Percentiles rank a stretch among this genome's conserved stretches.
Evolutionary conservation across 92 coral and sea anemone species (phyloP).

Genomic region (Palythoa heliodiscus): DNA sequence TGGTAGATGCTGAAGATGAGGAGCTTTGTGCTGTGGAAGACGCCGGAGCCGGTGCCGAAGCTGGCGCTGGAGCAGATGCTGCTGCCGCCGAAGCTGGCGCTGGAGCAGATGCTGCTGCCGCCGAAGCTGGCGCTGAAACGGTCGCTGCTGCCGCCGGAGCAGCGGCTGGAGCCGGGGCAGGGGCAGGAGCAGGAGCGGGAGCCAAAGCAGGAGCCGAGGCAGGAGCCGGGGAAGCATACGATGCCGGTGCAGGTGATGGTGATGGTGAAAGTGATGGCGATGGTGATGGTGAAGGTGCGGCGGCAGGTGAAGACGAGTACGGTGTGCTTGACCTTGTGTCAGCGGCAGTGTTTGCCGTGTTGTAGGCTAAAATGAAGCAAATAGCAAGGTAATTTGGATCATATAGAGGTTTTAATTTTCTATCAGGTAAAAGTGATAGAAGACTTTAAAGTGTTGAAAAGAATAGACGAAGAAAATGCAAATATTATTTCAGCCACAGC

Average conservation of each 20-base stretch:
- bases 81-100: slow-evolving; percentile 56
- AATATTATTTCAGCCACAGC: neutral
- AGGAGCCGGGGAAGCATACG: slow-evolving; percentile 60
- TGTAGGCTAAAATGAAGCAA: slow-evolving; percentile 14
- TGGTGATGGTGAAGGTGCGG: slow-evolving; percentile 39
- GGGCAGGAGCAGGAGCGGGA: slow-evolving; percentile 48
- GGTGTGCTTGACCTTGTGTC: slow-evolving; percentile 36
- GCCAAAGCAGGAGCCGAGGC: slow-evolving; percentile 64
- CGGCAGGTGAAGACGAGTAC: slow-evolving; percentile 28
- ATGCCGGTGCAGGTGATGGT: slow-evolving; percentile 53
- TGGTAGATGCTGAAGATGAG: slow-evolving; percentile 30
- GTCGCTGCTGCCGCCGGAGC: slow-evolving; percentile 46
- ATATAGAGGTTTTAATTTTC: too few relatives aligned
- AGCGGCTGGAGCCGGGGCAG: slow-evolving; percentile 41
- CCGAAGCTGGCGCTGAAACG: slow-evolving; percentile 23
- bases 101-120: slow-evolving; percentile 38
- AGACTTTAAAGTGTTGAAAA: neutral
- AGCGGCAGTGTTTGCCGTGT: slow-evolving; percentile 29
- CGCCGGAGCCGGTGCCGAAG: slow-evolving; percentile 53
- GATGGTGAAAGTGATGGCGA: slow-evolving; percentile 54
- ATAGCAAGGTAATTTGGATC: too few relatives aligned
- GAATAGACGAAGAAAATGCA: too few relatives aligned
- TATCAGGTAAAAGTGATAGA: neutral
- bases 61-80: slow-evolving; percentile 59
- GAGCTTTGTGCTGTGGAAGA: neutral